Base-by-base conservation (phyloP, 2,797 vertebrate genomes). In the Notoglanidium macrostoma region DNA sequence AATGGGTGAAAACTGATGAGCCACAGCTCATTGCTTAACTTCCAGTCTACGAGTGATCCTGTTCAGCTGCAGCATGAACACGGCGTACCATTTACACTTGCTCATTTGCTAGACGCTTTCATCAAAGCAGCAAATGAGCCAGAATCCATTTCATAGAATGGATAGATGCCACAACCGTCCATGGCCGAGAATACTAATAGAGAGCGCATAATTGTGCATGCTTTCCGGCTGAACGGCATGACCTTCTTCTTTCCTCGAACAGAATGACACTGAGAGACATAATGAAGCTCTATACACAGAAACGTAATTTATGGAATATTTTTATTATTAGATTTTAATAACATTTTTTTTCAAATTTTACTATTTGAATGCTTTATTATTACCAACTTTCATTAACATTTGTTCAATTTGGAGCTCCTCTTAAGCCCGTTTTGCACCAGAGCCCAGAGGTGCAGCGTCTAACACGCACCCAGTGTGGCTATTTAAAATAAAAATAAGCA, bases 21-120 rank as follows among this genome's bases (percentile, higher is more conserved):
- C 26, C 59, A 63, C 57, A 61, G 57, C 78, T 80, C 57, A 80
- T 80, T 61, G 57, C 78, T 80, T 61, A 80, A 59, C 78, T 44
- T 59, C 77, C 23, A 80, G 32, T 14, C 21, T 17, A n/a, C 7
- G 2, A 15, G 57, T 9, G 57, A 81, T 26, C 5, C 76, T 23
- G 29, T 57, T 57, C 76, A 78, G 79, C 79, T 81, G 57, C 57
- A 23, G 19, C 57, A 81, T 17, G 8, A 3, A 63, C 59, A 81
- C 35, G 0, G 10, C 9, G 2, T 1, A 5, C 29, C 76, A 11
- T 55, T 78, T 55, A 12, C 77, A 79, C 19, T 81, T 46, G 32
- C 44, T 44, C 59, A 63, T 81, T 63, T n/a, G 55, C 40, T 44
- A 29, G 57, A 81, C 14, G 35, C 57, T 79, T 81, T 63, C 14